These are phyloP conservation scores for Crioceris asparagi DNA, from an alignment of 2,888 invertebrate species.

Conservation along the genomic window DNA sequence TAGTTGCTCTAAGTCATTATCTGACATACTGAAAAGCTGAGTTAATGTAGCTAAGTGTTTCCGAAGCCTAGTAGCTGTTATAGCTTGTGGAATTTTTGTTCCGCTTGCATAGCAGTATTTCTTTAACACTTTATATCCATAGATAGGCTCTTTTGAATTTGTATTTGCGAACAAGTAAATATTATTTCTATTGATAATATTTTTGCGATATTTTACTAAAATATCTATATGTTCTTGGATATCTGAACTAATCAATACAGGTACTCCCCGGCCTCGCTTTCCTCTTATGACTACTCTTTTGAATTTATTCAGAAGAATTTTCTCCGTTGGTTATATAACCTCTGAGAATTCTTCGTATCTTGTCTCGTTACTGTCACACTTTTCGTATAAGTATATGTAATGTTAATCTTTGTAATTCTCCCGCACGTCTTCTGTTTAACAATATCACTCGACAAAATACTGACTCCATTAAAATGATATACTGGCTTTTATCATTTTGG, in stretches of 20 bases:
- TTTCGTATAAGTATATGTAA: conserved; percentile 1
- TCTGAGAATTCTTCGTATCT: conserved; percentile 15
- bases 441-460: conserved; percentile 20
- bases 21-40: conserved; percentile 18
- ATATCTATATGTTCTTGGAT: conserved; percentile 18
- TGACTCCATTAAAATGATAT: conserved; percentile 16
- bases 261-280: conserved; percentile 11
- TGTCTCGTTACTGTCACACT: not conserved
- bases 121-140: conserved; percentile 19
- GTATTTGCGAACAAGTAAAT: conserved; percentile 13
- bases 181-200: conserved; percentile 9
- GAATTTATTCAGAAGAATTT: conserved; percentile 11
- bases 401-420: conserved; percentile 18
- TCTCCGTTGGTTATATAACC: conserved; percentile 3
- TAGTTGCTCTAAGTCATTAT: conserved; percentile 20
- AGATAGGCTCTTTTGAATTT: conserved; percentile 9
- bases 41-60: conserved; percentile 20
- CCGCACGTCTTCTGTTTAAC: conserved; percentile 21
- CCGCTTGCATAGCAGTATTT: conserved; percentile 17
- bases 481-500: conserved; percentile 2
- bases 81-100: conserved; percentile 17
- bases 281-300: conserved; percentile 13
- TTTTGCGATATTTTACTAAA: conserved; percentile 6
- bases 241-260: conserved; percentile 17
- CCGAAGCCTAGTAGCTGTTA: conserved; percentile 17